Base-by-base conservation (phyloP, 2,797 vertebrate species). In the Chelonia mydas region DNA sequence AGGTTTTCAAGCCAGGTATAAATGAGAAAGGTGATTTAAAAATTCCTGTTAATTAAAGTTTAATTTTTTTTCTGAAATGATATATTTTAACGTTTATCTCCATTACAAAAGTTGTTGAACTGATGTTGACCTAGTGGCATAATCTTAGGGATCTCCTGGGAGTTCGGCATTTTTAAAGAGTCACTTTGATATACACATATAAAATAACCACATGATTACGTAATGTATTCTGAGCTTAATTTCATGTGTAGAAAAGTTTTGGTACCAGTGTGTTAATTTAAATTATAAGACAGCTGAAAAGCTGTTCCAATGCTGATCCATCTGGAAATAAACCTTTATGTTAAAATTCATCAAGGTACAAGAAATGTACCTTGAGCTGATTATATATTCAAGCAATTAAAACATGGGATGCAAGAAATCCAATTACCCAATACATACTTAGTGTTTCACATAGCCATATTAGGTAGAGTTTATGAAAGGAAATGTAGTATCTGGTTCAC, bases 281-380 rank as follows among this genome's bases (percentile, higher is more conserved):
- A 95, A 97, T 92, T 93, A 88, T 87, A 95, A 88, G 79, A 95
- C 61, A 97, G 87, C 1, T 11, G 1, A 94, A 96, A 97, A 93
- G 74, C 83, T 92, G 49, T 93, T 95, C 84, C 79, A 94, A 2
- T n/a, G 78, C n/a, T 80, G 84, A 95, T 90, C 90, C 87, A 94
- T 47, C 89, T 93, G 88, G 89, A 96, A 97, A 93, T 83, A 94
- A 96, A 93, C n/a, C 17, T 95, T 96, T 92, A 91, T 19, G 59
- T 86, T 92, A 95, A 96, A 96, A 97, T 91, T 96, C 92, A 93
- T 95, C 86, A 95, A 79, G 96, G 90, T 90, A 94, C 84, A 93
- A 95, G 87, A 95, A 97, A 95, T 78, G 91, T 84, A 94, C 84
- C 85, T 95, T 83, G 37, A 96, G 47, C 49, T 95, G 88, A 94